A percentile compares a stretch with the other conserved stretches of the same genome.
phyloP scores from a whole-genome alignment of 2,113 vertebrate genomes.

The Pachycephala philippinensis region DNA sequence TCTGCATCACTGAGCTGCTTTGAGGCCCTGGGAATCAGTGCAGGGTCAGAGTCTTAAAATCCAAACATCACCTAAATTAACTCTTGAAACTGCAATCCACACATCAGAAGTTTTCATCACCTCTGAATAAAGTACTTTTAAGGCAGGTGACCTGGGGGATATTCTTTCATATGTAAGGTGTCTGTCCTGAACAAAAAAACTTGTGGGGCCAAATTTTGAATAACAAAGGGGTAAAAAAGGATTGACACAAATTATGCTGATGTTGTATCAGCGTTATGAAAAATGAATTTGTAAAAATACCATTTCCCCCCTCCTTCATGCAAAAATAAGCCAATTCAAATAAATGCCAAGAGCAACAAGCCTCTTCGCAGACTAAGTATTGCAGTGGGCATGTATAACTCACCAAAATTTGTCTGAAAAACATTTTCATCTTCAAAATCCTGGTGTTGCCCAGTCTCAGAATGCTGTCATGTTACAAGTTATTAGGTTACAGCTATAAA shows the following conservation, averaged over 20 bases:
- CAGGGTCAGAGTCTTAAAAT: not conserved
- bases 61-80: not conserved
- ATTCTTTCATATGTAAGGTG: not conserved
- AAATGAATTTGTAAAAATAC: not conserved
- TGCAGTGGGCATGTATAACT: not conserved
- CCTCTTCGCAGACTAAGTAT: not conserved
- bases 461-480: not conserved
- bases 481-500: not conserved
- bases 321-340: not conserved
- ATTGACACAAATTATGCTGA: not conserved
- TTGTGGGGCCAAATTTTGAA: not conserved
- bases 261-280: not conserved
- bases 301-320: accelerated
- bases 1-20: not conserved
- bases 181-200: not conserved
- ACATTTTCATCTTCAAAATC: not conserved
- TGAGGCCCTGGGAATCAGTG: not conserved
- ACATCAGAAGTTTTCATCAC: not conserved
- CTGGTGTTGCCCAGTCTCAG: accelerated
- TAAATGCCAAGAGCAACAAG: not conserved
- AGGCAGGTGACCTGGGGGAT: too few species aligned
- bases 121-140: not conserved
- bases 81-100: not conserved
- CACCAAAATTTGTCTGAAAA: not conserved
- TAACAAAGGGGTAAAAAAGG: not conserved